phyloP scores from a whole-genome alignment of 2,888 invertebrate species.

The Cordylochernes scorpioides region DNA sequence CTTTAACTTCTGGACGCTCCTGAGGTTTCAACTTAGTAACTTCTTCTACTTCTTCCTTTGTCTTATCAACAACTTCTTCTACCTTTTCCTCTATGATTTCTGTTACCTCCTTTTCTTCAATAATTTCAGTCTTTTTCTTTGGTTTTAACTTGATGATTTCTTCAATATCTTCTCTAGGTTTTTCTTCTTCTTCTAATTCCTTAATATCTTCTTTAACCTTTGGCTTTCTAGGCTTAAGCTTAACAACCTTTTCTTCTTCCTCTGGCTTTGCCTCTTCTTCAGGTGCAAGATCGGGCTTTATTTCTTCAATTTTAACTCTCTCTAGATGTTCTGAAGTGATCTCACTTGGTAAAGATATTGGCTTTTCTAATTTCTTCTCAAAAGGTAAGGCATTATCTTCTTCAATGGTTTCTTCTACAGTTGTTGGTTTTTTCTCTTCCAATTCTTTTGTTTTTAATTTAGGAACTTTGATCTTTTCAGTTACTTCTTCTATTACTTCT shows the following conservation, averaged over 20 bases:
- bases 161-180: slow-evolving; percentile 7
- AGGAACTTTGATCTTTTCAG: too few species aligned
- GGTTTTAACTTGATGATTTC: slow-evolving; percentile 7
- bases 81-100: not conserved
- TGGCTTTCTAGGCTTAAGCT: slow-evolving; percentile 7
- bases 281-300: slow-evolving; percentile 8
- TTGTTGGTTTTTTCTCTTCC: too few species aligned
- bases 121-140: slow-evolving; percentile 6
- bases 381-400: too few species aligned
- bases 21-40: not conserved
- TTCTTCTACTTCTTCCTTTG: slow-evolving; percentile 1
- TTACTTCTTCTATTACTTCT: too few species aligned
- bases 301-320: too few species aligned
- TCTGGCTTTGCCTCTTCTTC: slow-evolving; percentile 8
- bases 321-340: too few species aligned
- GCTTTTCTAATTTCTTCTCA: too few species aligned
- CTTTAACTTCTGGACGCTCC: slow-evolving; percentile 3
- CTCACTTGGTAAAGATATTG: too few species aligned
- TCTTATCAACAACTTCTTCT: slow-evolving; percentile 1
- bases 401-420: too few species aligned
- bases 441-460: too few species aligned
- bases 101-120: too few species aligned
- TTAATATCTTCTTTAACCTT: slow-evolving; percentile 8
- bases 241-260: slow-evolving; percentile 14
- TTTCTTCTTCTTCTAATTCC: slow-evolving; percentile 8